A percentile compares a stretch with the other conserved stretches of the same genome.
Evolutionary conservation across 2,888 invertebrate species (phyloP).

Genomic region (Cheilosia soror): DNA sequence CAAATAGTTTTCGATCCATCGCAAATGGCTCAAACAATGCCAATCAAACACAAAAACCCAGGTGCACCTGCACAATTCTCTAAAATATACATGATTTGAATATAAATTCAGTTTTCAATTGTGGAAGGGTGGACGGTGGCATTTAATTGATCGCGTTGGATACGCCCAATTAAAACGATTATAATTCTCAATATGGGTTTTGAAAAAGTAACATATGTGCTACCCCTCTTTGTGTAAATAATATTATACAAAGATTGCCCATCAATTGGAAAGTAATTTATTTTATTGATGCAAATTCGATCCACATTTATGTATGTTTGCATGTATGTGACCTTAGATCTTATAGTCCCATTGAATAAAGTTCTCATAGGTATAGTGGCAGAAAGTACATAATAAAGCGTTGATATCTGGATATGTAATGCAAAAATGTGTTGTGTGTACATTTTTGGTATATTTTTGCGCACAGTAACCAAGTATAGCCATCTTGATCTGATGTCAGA

Average conservation of each 20-base stretch:
- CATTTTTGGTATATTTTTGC: too few species aligned
- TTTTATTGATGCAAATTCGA: constrained; percentile 55
- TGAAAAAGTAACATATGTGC: constrained; percentile 3
- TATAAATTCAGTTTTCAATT: constrained; percentile 34
- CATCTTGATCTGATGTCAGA: too few species aligned
- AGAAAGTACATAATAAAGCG: too few species aligned
- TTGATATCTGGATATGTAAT: too few species aligned
- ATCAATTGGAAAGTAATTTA: constrained; percentile 59
- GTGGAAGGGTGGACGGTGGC: constrained; percentile 16
- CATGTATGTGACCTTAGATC: background rate
- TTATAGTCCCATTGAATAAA: background rate
- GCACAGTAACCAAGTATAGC: too few species aligned
- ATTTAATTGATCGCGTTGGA: constrained; percentile 35
- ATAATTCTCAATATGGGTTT: constrained; percentile 21
- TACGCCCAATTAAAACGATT: constrained; percentile 41
- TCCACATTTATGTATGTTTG: too few species aligned
- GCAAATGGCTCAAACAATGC: background rate
- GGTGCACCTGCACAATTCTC: constrained; percentile 51
- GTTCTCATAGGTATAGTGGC: constrained; percentile 2
- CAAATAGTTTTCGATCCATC: constrained; percentile 19
- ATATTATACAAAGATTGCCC: background rate
- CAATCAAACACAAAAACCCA: constrained; percentile 16
- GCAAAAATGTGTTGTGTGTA: too few species aligned
- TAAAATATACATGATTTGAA: constrained; percentile 28
- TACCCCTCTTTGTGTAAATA: constrained; percentile 1